phyloP scores from a whole-genome alignment of 2,113 vertebrate genomes.

The Azemiops feae region DNA sequence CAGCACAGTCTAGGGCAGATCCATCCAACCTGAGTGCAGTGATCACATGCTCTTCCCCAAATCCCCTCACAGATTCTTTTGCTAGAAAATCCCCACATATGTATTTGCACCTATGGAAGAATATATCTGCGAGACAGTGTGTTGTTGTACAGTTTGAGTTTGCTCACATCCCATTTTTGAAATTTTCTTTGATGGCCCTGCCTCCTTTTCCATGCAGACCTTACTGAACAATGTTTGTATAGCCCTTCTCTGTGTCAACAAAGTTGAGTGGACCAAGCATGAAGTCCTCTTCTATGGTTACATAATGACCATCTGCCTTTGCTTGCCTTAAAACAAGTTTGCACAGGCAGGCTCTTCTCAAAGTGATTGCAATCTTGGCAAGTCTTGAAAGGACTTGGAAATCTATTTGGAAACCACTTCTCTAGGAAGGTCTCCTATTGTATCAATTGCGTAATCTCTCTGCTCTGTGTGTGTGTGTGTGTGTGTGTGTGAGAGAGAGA shows the following conservation, averaged over 20 bases:
- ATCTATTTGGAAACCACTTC: conserved; percentile 20
- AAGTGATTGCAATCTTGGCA: conserved; percentile 31
- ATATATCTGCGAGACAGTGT: not conserved
- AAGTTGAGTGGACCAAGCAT: not conserved
- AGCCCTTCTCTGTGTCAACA: not conserved
- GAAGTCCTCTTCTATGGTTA: conserved; percentile 1
- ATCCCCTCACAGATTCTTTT: not conserved
- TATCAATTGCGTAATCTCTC: not conserved
- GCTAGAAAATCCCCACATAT: not conserved
- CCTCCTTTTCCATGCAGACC: not conserved
- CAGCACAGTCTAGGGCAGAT: not conserved
- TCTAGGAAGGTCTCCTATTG: conserved; percentile 1
- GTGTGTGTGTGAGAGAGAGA: not conserved
- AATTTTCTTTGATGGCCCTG: not conserved
- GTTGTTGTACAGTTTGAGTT: not conserved
- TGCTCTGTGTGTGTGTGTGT: not conserved
- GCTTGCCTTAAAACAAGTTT: conserved; percentile 15
- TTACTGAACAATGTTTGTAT: not conserved
- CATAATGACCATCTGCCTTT: conserved; percentile 25
- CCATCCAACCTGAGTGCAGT: not conserved
- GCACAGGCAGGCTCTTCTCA: conserved; percentile 19
- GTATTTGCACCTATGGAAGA: not conserved
- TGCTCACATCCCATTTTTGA: not conserved
- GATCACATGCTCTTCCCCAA: not conserved
- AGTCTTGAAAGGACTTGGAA: conserved; percentile 21